Evolutionary conservation across 2,797 vertebrate genomes (phyloP).

Genomic region (Gymnoscopelus microlampas): DNA sequence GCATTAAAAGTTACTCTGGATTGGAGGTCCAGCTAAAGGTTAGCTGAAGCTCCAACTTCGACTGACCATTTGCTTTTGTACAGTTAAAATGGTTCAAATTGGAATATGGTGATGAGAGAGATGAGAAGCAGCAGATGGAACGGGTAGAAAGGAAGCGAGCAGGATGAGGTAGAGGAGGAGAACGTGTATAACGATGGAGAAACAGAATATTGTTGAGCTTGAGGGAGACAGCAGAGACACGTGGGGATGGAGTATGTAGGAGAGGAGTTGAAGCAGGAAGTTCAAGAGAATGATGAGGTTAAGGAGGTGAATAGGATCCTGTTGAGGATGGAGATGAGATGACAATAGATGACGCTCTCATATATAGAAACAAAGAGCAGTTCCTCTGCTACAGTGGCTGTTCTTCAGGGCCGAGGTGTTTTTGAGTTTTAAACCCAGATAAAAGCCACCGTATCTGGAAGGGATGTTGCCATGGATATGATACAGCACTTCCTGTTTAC

Average conservation of each 20-base stretch:
- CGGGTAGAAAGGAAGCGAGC: too few relatives aligned
- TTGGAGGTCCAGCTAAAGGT: too few relatives aligned
- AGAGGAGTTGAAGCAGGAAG: neutral
- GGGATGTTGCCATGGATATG: neutral
- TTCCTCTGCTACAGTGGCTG: constrained; percentile 23
- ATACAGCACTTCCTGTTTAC: constrained; percentile 1
- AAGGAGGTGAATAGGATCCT: neutral
- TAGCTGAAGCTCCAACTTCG: too few relatives aligned
- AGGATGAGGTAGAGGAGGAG: too few relatives aligned
- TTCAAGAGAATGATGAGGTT: neutral
- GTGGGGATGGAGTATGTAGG: neutral
- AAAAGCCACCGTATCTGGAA: constrained; percentile 10
- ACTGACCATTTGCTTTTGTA: too few relatives aligned
- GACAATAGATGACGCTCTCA: constrained; percentile 27
- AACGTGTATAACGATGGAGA: too few relatives aligned
- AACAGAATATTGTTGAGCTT: too few relatives aligned
- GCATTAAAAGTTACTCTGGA: too few relatives aligned
- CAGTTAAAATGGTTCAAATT: too few relatives aligned
- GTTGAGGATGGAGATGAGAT: constrained; percentile 8
- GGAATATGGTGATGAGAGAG: too few relatives aligned
- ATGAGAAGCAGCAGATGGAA: too few relatives aligned
- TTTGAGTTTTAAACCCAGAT: constrained; percentile 12
- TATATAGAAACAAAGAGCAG: constrained; percentile 5
- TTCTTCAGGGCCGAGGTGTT: neutral
- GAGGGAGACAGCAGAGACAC: too few relatives aligned